phyloP scores from a whole-genome alignment of 2,888 invertebrate species.

The Clivina fossor region DNA sequence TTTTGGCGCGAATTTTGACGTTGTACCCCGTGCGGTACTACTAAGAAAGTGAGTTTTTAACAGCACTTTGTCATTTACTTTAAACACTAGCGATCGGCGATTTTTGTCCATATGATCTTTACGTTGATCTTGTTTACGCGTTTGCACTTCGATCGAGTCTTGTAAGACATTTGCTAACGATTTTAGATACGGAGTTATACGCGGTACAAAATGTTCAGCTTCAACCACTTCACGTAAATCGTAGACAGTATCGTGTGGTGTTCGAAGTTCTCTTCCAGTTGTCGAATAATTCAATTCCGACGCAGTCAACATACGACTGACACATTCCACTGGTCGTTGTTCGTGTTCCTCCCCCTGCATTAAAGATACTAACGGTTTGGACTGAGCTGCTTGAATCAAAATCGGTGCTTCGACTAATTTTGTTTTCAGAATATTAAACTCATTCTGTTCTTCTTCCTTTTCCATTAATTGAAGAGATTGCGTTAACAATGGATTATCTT shows the following conservation, averaged over 20 bases:
- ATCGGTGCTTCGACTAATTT: too few relatives aligned
- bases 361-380: too few relatives aligned
- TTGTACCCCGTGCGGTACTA: slow-evolving; percentile 25
- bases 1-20: slow-evolving; percentile 40
- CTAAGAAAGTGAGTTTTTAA: slow-evolving; percentile 35
- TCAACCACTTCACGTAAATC: slow-evolving; percentile 12
- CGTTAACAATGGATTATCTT: too few relatives aligned
- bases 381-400: too few relatives aligned
- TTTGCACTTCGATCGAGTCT: slow-evolving; percentile 31
- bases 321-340: too few relatives aligned
- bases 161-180: slow-evolving; percentile 5
- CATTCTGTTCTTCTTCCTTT: too few relatives aligned
- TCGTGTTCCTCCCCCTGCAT: too few relatives aligned
- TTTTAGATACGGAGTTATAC: slow-evolving; percentile 16
- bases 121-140: slow-evolving; percentile 32
- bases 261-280: too few relatives aligned
- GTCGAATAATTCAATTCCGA: too few relatives aligned
- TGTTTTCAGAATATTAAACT: too few relatives aligned
- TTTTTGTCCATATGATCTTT: slow-evolving; percentile 35
- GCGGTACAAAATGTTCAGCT: slow-evolving; percentile 27
- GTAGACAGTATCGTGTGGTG: slow-evolving; percentile 6
- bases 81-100: slow-evolving; percentile 22
- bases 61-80: slow-evolving; percentile 34
- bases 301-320: too few relatives aligned
- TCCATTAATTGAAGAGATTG: too few relatives aligned